Evolutionary conservation across 2,888 invertebrate genomes (phyloP).

Genomic region (Drosophila percnosoma): DNA sequence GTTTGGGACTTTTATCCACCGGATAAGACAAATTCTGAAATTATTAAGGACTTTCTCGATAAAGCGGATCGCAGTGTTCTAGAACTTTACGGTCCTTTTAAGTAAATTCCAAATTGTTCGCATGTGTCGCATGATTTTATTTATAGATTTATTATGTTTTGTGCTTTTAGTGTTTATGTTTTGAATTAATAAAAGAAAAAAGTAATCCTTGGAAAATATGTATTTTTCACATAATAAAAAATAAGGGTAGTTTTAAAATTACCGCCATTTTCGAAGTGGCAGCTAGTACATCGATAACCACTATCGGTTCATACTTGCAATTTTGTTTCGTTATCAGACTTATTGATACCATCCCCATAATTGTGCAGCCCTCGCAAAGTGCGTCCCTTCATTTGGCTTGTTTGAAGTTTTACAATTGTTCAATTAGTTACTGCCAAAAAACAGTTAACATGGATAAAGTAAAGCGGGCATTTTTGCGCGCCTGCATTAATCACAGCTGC

Average conservation of each 20-base stretch:
- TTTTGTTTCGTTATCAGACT: neutral
- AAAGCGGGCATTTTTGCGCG: slow-evolving; percentile 55
- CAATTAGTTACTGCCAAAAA: neutral
- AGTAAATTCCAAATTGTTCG: neutral
- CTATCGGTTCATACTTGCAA: neutral
- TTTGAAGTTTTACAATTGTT: neutral
- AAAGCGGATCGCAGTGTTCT: slow-evolving; percentile 9
- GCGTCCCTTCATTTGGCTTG: neutral
- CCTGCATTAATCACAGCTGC: slow-evolving; percentile 64
- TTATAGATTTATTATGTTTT: slow-evolving; percentile 1
- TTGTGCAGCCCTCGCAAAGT: slow-evolving; percentile 33
- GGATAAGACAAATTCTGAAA: slow-evolving; percentile 18
- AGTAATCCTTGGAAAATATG: neutral
- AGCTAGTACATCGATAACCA: slow-evolving; percentile 15
- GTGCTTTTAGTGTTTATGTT: neutral
- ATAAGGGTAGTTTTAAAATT: neutral
- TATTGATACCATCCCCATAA: neutral
- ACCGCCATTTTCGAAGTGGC: neutral
- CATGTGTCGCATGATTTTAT: neutral
- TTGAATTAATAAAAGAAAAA: neutral
- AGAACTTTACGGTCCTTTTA: slow-evolving; percentile 22
- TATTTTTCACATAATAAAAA: neutral
- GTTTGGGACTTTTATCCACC: slow-evolving; percentile 84
- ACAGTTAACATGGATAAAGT: slow-evolving; percentile 51
- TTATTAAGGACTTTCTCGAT: neutral